Evolutionary conservation across 2,888 invertebrate species (phyloP).

Genomic region (Xylota sylvarum): DNA sequence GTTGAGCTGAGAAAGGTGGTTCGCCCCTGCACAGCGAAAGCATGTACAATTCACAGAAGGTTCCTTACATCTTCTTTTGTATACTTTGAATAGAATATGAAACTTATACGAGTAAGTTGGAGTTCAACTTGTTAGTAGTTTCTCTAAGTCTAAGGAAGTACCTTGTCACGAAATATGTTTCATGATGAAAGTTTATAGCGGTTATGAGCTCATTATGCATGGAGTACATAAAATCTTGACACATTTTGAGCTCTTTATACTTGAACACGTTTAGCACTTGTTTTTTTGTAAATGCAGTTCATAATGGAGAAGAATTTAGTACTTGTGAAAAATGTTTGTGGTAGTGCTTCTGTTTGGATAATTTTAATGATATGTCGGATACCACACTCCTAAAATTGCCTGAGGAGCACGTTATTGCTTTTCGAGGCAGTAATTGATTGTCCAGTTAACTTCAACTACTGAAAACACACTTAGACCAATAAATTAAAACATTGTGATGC

Average conservation of each 20-base stretch:
- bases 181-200: neutral
- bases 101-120: neutral
- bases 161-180: neutral
- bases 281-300: no score
- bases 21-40: conserved; percentile 6
- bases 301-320: no score
- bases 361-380: no score
- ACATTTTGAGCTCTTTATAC: neutral
- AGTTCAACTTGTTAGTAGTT: neutral
- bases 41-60: neutral
- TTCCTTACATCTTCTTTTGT: conserved; percentile 18
- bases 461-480: no score
- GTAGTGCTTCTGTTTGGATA: no score
- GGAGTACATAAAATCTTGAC: neutral
- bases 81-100: conserved; percentile 3
- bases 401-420: no score
- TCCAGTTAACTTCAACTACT: no score
- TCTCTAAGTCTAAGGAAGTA: neutral
- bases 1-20: conserved; percentile 36
- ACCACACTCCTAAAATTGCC: no score
- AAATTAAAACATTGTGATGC: no score
- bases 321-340: no score
- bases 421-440: no score
- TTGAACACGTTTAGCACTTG: neutral
- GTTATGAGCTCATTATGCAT: neutral